Evolutionary conservation across 2,888 invertebrate genomes (phyloP), one percentile per base, ranked within the genome.

Genomic region (Steinernema hermaphroditum): DNA sequence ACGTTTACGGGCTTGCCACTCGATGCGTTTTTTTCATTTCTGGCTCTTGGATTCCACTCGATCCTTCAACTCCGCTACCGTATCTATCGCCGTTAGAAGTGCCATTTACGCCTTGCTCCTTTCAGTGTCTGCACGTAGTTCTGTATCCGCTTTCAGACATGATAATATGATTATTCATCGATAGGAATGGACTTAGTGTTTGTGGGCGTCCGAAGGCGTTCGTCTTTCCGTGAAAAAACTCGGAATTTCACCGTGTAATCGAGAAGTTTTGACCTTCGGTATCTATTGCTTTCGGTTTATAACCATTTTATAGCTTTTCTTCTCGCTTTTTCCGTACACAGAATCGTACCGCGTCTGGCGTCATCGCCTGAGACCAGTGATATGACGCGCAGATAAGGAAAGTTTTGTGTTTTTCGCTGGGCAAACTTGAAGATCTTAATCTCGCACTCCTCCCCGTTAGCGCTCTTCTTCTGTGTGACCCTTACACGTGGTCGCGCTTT

Each of bases 301-400:
- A 24, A 27, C 32, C 6, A 27, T 62, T 62, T 62, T 32, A 62
- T 62, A 9, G 34, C 62, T 32, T 62, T 29, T 62, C 27, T 27
- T 62, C 34, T 32, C 16, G 8, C 32, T 29, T 62, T 12, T 29
- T 32, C 16, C 62, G 32, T 27, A 16, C 22, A 32, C 27, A 12
- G 62, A 32, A 29, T 16, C 32, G 62, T 62, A 29, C 62, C 62
- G 12, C 62, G 27, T 62, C 62, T 62, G 62, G 22, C 62, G 62
- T 62, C 62, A 62, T 62, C 62, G 29, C 62, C 29, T 29, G 27
- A 22, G 62, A 29, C 16, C 12, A 8, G 29, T 27, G 62, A 62
- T 62, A 29, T 62, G 62, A 62, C 62, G 62, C 62, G 62, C 16
- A 27, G 62, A 62, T 62, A 62, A 62, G 62, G 62, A 62, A 29